Conservation (phyloP, 2,888 invertebrate species). For the Sphaerophoria taeniata region DNA sequence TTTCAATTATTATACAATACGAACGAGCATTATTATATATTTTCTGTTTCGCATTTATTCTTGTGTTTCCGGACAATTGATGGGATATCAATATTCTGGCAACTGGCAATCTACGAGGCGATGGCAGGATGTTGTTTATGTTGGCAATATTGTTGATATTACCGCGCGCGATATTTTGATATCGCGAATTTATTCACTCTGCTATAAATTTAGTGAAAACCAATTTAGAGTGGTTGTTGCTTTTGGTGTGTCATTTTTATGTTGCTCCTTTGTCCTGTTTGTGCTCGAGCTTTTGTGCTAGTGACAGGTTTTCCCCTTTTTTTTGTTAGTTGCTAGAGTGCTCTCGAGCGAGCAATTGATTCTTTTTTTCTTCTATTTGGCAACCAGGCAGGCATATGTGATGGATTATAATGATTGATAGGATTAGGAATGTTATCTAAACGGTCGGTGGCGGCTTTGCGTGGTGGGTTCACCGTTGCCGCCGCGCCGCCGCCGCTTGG, state of each 20-base stretch:
- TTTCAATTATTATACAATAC: constrained; percentile 62
- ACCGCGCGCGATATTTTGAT: constrained; percentile 60
- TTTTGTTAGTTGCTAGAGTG: constrained; percentile 2
- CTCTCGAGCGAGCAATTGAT: constrained; percentile 47
- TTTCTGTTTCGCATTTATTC: background rate
- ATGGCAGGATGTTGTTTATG: constrained; percentile 62
- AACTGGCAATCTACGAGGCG: constrained; percentile 10
- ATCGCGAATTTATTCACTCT: constrained; percentile 60
- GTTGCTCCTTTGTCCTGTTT: background rate
- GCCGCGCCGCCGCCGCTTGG: no score
- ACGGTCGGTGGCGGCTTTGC: background rate
- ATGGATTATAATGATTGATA: constrained; percentile 48
- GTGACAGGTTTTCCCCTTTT: background rate
- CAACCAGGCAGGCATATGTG: background rate
- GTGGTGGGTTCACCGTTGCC: no score
- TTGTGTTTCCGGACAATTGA: constrained; percentile 48
- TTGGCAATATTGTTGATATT: constrained; percentile 70
- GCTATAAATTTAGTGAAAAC: constrained; percentile 65
- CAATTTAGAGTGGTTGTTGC: constrained; percentile 47
- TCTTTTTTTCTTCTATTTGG: constrained; percentile 6
- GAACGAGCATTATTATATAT: constrained; percentile 18
- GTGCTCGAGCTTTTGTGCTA: background rate
- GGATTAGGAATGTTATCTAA: constrained; percentile 8
- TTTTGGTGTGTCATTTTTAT: background rate
- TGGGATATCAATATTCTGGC: constrained; percentile 53